Evolutionary conservation across 1,140 invertebrate species (phyloP).

Genomic region (Potamilus streckersoni): DNA sequence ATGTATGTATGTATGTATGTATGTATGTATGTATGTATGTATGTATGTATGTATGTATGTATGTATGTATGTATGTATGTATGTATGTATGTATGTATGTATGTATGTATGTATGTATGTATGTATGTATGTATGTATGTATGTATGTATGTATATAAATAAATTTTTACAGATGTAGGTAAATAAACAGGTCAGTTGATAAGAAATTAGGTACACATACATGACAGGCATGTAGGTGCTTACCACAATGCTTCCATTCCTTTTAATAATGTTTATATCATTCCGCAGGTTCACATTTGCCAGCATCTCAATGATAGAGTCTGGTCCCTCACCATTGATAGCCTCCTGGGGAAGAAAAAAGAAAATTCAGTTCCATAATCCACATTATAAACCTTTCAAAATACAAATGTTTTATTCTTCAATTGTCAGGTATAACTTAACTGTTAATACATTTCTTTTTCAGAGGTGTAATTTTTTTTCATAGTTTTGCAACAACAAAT

Average conservation of each 20-base stretch:
- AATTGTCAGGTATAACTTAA: no score
- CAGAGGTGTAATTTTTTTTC: background rate
- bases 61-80: no score
- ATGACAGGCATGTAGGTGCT: conserved; percentile 28
- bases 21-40: no score
- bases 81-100: no score
- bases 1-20: no score
- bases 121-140: no score
- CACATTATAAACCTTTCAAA: background rate
- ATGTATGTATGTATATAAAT: no score
- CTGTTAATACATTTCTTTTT: background rate
- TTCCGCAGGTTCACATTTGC: conserved; percentile 72
- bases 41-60: no score
- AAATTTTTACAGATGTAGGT: no score
- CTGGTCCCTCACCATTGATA: conserved; percentile 67
- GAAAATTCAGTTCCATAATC: background rate
- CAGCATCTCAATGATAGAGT: conserved; percentile 75
- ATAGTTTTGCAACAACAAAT: background rate
- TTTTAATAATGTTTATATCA: conserved; percentile 70
- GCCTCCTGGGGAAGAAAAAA: conserved; percentile 28
- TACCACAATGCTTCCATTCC: conserved; percentile 70
- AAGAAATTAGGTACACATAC: no score
- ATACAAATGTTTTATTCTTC: background rate
- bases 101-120: no score
- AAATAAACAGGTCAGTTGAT: no score